A percentile compares a stretch with the other conserved stretches of the same genome.
Conservation (phyloP, 2,113 vertebrate genomes). For the Emydura subglobosa region DNA sequence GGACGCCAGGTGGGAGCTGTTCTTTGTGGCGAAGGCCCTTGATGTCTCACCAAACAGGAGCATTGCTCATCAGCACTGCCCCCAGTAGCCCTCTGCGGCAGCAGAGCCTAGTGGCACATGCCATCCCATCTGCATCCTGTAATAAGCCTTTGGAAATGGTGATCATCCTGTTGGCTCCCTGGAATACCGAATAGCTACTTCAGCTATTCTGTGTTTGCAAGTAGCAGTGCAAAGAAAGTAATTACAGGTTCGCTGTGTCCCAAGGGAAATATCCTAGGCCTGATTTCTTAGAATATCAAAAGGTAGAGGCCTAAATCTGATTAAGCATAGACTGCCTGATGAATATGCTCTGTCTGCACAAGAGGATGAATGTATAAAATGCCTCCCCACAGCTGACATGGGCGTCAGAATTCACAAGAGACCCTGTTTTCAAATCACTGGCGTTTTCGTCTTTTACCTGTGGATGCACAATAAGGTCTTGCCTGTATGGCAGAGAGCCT, state of each 20-base stretch:
- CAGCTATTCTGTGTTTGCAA: not conserved
- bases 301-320: not conserved
- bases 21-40: not conserved
- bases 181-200: not conserved
- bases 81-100: not conserved
- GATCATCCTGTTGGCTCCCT: rapidly evolving
- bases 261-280: rapidly evolving
- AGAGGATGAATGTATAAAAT: not conserved
- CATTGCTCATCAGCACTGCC: not conserved
- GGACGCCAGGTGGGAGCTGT: not conserved
- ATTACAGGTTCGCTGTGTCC: not conserved
- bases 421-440: not conserved
- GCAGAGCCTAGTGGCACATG: not conserved
- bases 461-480: not conserved
- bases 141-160: rapidly evolving
- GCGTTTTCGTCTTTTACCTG: not conserved
- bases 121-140: too few relatives aligned
- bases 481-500: rapidly evolving
- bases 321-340: rapidly evolving
- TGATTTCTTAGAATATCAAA: not conserved
- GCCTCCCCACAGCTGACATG: not conserved
- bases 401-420: rapidly evolving
- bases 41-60: not conserved
- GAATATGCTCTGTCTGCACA: not conserved
- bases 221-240: not conserved